Percentiles rank a stretch among this genome's conserved stretches.
Evolutionary conservation across 2,113 vertebrate genomes (phyloP).

Genomic region (Laterallus jamaicensis): DNA sequence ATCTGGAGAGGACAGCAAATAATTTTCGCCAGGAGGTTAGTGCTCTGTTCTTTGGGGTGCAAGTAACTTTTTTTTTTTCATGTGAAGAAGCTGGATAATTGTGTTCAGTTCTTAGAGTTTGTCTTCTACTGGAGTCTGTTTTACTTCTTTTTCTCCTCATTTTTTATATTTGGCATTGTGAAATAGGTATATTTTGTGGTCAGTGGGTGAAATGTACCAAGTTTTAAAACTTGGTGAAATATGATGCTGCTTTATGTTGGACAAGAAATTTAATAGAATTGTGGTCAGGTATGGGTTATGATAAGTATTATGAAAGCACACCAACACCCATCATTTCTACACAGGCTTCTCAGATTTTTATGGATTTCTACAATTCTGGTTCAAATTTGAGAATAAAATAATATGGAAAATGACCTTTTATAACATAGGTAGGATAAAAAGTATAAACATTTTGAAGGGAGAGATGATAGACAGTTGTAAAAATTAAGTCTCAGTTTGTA

Average conservation of each 20-base stretch:
- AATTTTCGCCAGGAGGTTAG: constrained; percentile 88
- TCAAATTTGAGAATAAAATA: neutral
- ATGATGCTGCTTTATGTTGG: neutral
- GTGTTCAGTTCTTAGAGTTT: neutral
- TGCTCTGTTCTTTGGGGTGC: neutral
- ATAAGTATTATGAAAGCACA: neutral
- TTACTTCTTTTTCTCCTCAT: neutral
- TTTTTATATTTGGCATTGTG: neutral
- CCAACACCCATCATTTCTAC: neutral
- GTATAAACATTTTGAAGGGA: neutral
- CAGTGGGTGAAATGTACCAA: neutral
- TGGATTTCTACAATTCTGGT: neutral
- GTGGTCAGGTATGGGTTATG: neutral
- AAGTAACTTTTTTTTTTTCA: neutral
- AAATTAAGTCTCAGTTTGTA: neutral
- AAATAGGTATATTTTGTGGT: neutral
- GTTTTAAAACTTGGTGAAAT: neutral
- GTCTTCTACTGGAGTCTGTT: neutral
- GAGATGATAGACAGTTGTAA: neutral
- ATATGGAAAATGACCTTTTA: neutral
- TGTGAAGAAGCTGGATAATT: neutral
- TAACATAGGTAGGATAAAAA: neutral
- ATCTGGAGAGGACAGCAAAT: constrained; percentile 88
- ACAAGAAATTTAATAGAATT: neutral
- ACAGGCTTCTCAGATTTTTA: neutral